A percentile compares a stretch with the other conserved stretches of the same genome.
Evolutionary conservation across 2,797 vertebrate species (phyloP).

Genomic region (Pampus argenteus): DNA sequence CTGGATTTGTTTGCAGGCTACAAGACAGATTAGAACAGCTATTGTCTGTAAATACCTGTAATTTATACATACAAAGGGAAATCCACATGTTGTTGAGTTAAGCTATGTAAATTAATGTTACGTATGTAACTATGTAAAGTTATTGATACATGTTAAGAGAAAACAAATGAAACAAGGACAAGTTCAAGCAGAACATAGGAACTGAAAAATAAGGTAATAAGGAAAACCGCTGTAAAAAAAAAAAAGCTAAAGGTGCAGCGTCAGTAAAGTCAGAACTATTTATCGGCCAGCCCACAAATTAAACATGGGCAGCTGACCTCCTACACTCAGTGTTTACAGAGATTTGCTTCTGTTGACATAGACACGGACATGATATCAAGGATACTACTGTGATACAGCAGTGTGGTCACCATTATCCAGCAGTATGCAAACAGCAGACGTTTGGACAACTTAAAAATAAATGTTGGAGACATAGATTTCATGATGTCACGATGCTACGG

Average conservation of each 20-base stretch:
- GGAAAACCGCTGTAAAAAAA: too few species aligned
- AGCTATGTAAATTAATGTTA: not conserved
- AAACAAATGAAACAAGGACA: too few species aligned
- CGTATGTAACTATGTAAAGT: too few species aligned
- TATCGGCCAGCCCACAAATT: slow-evolving; percentile 62
- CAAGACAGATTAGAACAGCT: not conserved
- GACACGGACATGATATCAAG: slow-evolving; percentile 50
- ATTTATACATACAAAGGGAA: too few species aligned
- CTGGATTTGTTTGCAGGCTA: not conserved
- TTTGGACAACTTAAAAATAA: not conserved
- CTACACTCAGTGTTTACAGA: slow-evolving; percentile 57
- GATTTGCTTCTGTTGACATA: slow-evolving; percentile 55
- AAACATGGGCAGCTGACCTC: slow-evolving; percentile 66
- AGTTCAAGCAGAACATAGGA: not conserved
- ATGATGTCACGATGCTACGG: too few species aligned
- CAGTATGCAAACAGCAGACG: slow-evolving; percentile 14
- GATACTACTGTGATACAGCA: slow-evolving; percentile 36
- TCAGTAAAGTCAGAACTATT: slow-evolving; percentile 21
- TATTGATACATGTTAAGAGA: not conserved
- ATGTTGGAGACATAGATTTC: too few species aligned
- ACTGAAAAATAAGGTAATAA: too few species aligned
- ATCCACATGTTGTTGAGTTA: not conserved
- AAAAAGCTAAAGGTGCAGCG: too few species aligned
- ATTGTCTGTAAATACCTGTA: not conserved
- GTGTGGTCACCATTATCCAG: not conserved